These are phyloP conservation scores for Marisa cornuarietis DNA, from an alignment of 1,140 invertebrate genomes.

Conservation along the genomic window DNA sequence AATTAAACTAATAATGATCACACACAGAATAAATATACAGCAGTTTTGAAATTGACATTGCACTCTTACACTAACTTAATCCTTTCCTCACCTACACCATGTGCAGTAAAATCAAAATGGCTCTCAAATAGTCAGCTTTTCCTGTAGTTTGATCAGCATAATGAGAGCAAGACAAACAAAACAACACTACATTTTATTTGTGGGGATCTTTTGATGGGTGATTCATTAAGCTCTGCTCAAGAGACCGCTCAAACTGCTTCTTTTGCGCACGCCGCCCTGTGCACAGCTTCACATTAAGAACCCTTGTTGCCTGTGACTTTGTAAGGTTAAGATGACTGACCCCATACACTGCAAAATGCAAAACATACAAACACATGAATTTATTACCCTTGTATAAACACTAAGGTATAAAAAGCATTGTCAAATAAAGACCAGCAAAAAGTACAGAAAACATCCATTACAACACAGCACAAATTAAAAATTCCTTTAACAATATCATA, in stretches of 20 bases:
- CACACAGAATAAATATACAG: too few relatives aligned
- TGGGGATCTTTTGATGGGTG: neutral
- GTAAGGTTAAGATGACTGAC: conserved; percentile 17
- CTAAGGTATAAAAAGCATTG: neutral
- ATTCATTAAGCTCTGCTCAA: neutral
- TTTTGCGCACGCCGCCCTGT: conserved; percentile 14
- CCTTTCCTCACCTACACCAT: too few relatives aligned
- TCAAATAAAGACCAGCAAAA: neutral
- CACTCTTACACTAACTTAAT: too few relatives aligned
- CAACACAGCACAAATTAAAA: neutral
- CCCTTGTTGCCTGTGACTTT: conserved; percentile 20
- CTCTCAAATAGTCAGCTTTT: too few relatives aligned
- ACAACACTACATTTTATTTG: too few relatives aligned
- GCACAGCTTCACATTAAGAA: conserved; percentile 21
- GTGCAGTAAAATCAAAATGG: too few relatives aligned
- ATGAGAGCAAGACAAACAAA: too few relatives aligned
- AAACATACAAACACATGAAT: neutral
- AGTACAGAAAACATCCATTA: neutral
- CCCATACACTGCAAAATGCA: conserved; percentile 21
- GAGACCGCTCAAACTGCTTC: neutral
- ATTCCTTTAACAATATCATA: too few relatives aligned
- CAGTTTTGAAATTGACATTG: too few relatives aligned
- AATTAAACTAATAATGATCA: too few relatives aligned
- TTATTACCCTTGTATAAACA: neutral
- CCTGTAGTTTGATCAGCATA: too few relatives aligned